Evolutionary conservation across 1,140 invertebrate genomes (phyloP).

Genomic region (Apis dorsata): DNA sequence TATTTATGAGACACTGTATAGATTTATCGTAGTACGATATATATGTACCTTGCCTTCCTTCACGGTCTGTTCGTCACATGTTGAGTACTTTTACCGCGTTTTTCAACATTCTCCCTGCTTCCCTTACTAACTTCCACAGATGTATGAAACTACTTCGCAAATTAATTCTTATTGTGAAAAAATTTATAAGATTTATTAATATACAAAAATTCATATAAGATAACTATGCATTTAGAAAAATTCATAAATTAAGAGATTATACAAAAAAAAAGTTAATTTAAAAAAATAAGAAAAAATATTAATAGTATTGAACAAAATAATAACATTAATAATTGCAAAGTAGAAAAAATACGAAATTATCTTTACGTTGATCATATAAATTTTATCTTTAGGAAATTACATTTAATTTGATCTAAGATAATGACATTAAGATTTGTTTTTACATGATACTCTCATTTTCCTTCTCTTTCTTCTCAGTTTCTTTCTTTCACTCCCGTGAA

Average conservation of each 20-base stretch:
- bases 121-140: slow-evolving; percentile 35
- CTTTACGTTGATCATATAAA: slow-evolving; percentile 30
- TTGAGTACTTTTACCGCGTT: slow-evolving; percentile 70
- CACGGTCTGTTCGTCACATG: slow-evolving; percentile 72
- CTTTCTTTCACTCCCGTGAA: slow-evolving; percentile 25
- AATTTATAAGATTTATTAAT: slow-evolving; percentile 48
- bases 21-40: slow-evolving; percentile 42
- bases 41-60: slow-evolving; percentile 67
- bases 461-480: background rate
- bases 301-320: too few relatives aligned
- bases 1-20: slow-evolving; percentile 64
- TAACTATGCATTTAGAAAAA: background rate
- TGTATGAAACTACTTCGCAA: slow-evolving; percentile 26
- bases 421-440: slow-evolving; percentile 26
- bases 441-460: slow-evolving; percentile 7
- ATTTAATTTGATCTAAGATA: slow-evolving; percentile 45
- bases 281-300: too few relatives aligned
- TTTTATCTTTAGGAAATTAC: slow-evolving; percentile 46
- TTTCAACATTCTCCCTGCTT: slow-evolving; percentile 64
- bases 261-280: background rate
- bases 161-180: slow-evolving; percentile 55
- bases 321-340: too few relatives aligned
- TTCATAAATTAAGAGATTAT: background rate
- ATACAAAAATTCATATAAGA: slow-evolving; percentile 26
- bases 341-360: slow-evolving; percentile 7